Evolutionary conservation across 2,797 vertebrate species (phyloP), one percentile per base, ranked within the genome.

Genomic region (Tokudaia tokunoshimensis): DNA sequence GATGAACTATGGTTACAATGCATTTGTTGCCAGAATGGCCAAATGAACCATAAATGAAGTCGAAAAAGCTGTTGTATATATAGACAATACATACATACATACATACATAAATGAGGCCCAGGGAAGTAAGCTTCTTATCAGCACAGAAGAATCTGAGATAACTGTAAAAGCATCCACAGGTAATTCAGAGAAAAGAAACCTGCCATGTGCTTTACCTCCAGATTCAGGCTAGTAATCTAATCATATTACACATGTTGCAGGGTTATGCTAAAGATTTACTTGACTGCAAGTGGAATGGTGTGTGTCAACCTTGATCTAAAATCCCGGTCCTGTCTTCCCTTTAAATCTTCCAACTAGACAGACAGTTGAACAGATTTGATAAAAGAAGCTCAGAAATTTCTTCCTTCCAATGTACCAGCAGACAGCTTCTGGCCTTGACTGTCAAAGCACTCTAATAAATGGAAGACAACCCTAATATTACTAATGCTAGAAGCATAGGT

Each of bases 381-480:
- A 81, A 97, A 92, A 95, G 55, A 26, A 92, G 78, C 78, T 96
- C 37, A 78, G 84, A 93, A 65, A 93, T 88, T 82, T 96, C 78
- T 92, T 78, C 59, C 61, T 4, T 88, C 65, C 44, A 57, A 5
- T 61, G 31, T 93, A 95, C 76, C 17, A 91, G 57, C 76, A 96
- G 81, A 86, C 37, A 95, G 61, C 50, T 94, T 95, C 78, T 31
- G 83, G 91, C 19, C 34, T 96, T 44, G 76, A 95, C n/a, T 94
- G 65, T 94, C 72, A 97, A 95, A 29, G 81, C 26, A 12, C 22
- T 92, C 63, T 89, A 92, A 93, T 90, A 96, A 93, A 96, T 89
- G 59, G 82, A 95, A 96, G 94, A 82, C 67, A 97, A 55, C 50
- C 55, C 37, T 95, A 97, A 93, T 94, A 93, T 92, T 96, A 96